Evolutionary conservation across 2,113 vertebrate species (phyloP), one percentile per base, ranked within the genome.

Genomic region (Solea senegalensis): DNA sequence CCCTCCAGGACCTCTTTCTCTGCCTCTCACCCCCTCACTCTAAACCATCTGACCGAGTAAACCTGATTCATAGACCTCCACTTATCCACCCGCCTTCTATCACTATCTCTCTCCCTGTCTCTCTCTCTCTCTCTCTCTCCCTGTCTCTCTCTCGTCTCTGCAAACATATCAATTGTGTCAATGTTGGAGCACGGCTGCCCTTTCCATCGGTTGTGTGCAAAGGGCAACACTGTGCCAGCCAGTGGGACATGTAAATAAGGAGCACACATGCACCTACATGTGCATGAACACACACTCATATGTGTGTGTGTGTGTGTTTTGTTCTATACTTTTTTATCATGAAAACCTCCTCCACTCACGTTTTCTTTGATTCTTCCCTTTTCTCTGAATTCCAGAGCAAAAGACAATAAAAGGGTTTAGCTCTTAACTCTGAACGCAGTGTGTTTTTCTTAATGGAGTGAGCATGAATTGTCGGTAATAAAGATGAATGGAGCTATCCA

Each of bases 111-210:
- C 45, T 48, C 14, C 2, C 68, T 70, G 57, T 16, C 39, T 51
- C 43, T 49, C 51, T 54, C 68, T 66, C 72, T n/a, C n/a, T n/a
- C n/a, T 4, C 9, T 48, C 11, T 48, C 45, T 48, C 14, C 2
- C 68, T 70, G 57, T 16, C 39, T 51, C 43, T 49, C 51, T 54
- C 68, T 66, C 72, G 80, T 88, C 86, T 92, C 76, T 82, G 88
- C 80, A 93, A 92, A 92, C 91, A 92, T 87, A 90, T 93, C 91
- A 90, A 87, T 91, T 90, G 86, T 88, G 88, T 92, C 85, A 89
- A 91, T 88, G 88, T 86, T 87, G 82, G 74, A 88, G 80, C 85
- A 83, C 21, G 50, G 60, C 69, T 87, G 84, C 76, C 82, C 90
- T 91, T 93, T 92, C 84, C 82, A 74, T 89, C 62, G 65, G 58